Base-by-base conservation (phyloP, 2,888 invertebrate genomes). In the Dolichopus griseipennis region DNA sequence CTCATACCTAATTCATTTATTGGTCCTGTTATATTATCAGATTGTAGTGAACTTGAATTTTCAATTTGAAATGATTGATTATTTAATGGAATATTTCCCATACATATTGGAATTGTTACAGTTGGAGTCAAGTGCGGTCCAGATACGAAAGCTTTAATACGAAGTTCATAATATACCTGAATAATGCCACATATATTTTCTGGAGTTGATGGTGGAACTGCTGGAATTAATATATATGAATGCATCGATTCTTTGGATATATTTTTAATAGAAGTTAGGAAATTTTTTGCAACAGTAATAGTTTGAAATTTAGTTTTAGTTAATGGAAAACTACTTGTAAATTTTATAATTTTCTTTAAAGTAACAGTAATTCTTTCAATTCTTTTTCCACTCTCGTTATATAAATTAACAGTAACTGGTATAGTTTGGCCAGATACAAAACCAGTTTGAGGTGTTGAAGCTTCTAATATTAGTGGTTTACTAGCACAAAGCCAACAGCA, bases 341-440 rank as follows among this genome's bases (percentile, higher is more conserved):
- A 73, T n/a, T 72, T 72, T 1, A 77, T 73, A 8, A 74, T 61
- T 80, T 79, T 78, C 4, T 75, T 71, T 21, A 79, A 65, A 4
- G 72, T 72, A 5, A 75, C 73, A 33, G 72, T 73, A 0, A 79
- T 71, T 64, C 75, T 75, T 62, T 74, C 73, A 18, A 88, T 81
- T 18, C 75, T 75, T 15, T 85, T 78, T 65, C 83, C 82, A 21
- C 87, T 87, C 43, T 83, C 82, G 77, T 89, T 89, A 72, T 84
- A 84, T 0, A 86, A 80, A 71, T 85, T 83, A 1, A 86, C 71
- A 1, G 68, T 71, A 8, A 78, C 72, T 0, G 76, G 74, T 67
- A 80, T 76, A 6, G 67, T 71, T 68, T 80, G 78, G 0, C 80
- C 80, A 0, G 79, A 76, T n/a, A 79, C 79, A 70, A 72, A 80